Evolutionary conservation across 2,113 vertebrate genomes (phyloP).

Genomic region (Synchiropus splendidus): DNA sequence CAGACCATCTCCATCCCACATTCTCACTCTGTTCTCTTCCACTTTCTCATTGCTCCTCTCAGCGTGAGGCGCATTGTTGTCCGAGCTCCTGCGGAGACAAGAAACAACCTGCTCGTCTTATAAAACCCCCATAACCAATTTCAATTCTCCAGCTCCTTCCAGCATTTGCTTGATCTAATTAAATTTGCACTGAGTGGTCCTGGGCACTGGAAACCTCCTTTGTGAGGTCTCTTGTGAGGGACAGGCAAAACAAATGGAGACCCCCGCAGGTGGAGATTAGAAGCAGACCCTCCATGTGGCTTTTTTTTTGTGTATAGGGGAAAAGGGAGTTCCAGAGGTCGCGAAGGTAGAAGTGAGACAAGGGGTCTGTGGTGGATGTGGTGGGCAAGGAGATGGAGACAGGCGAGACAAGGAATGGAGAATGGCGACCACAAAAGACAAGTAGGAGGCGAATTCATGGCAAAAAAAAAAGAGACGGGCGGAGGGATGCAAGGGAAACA

Average conservation of each 20-base stretch:
- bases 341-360: slow-evolving; percentile 12
- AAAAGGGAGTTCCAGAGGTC: slow-evolving; percentile 10
- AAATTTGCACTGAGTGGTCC: slow-evolving; percentile 66
- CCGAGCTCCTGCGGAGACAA: slow-evolving; percentile 36
- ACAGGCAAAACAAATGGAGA: slow-evolving; percentile 70
- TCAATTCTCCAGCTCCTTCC: slow-evolving; percentile 57
- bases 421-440: slow-evolving; percentile 1
- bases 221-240: slow-evolving; percentile 47
- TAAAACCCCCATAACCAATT: slow-evolving; percentile 65
- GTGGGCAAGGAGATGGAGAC: slow-evolving; percentile 1
- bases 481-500: slow-evolving; percentile 2
- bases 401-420: slow-evolving; percentile 11
- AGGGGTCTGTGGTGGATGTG: slow-evolving; percentile 1
- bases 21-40: slow-evolving; percentile 24
- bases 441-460: slow-evolving; percentile 3
- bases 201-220: slow-evolving; percentile 47
- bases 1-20: slow-evolving; percentile 39
- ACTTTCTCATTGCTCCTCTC: slow-evolving; percentile 52
- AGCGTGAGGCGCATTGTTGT: slow-evolving; percentile 47
- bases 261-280: slow-evolving; percentile 64
- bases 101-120: slow-evolving; percentile 31
- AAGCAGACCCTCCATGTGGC: slow-evolving; percentile 64
- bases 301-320: slow-evolving; percentile 44
- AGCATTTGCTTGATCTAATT: slow-evolving; percentile 66
- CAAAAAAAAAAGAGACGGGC: slow-evolving; percentile 1